Evolutionary conservation across 2,797 vertebrate species (phyloP), one percentile per base, ranked within the genome.

Genomic region (Galaxias olidus): DNA sequence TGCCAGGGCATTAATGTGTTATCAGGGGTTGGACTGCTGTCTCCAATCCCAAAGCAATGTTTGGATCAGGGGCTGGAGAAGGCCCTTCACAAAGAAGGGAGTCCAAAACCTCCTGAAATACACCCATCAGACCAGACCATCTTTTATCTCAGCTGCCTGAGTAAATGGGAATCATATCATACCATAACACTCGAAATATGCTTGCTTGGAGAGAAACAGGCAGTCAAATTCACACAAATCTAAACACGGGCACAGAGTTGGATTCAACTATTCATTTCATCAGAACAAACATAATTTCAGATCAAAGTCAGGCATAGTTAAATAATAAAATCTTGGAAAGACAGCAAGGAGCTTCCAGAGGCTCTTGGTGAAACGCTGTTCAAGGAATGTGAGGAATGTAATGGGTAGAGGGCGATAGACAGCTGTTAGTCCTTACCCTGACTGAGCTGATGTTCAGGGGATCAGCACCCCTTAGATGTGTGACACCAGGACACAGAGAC

Each of bases 381-480:
- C n/a, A 73, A 81, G 75, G 79, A 89, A 87, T 85, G 72, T 50
- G 17, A 78, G 56, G 84, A 88, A 87, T 89, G 75, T 13, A 60
- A 71, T 78, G 73, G 17, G 7, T 10, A 19, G 10, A 18, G 17
- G n/a, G 62, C 58, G 74, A 84, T 52, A 52, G 86, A 82, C 80
- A 81, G 82, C 84, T 81, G 87, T 85, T 87, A 63, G 69, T 81
- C 64, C 59, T 60, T 87, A 82, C 83, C 87, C 80, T 58, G 74
- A 64, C 71, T 87, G 83, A 86, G 77, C 78, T 59, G 15, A 10
- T 50, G 64, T 58, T 50, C 52, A 1, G 46, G 2, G 0, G 62
- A 64, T 81, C 77, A 71, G 70, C 82, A 79, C 66, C 71, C 69
- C 76, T 73, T 85, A 87, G 88, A 88, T 89, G 85, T 79, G 81